Percentiles rank a stretch among this genome's conserved stretches.
Evolutionary conservation across 2,113 vertebrate species (phyloP).

Genomic region (Neodontobutis hainanensis): DNA sequence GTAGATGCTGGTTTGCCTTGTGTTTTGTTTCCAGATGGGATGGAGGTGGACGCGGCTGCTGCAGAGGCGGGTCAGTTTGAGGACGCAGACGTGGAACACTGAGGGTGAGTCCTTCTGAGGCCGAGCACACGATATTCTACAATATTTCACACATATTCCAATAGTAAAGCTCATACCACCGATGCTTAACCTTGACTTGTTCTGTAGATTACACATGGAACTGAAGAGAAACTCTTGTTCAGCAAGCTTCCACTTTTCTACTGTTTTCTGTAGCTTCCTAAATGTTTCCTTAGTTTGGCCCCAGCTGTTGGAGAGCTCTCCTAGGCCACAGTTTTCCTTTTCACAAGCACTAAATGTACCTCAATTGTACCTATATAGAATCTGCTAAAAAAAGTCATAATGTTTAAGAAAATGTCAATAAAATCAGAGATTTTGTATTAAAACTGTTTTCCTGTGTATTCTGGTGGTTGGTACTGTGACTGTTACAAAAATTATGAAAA

Average conservation of each 20-base stretch:
- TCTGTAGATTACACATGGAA: too few relatives aligned
- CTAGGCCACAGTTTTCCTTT: not conserved
- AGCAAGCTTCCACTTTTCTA: not conserved
- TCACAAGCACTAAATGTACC: slow-evolving; percentile 29
- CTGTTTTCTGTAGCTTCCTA: not conserved
- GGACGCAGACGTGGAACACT: slow-evolving; percentile 95
- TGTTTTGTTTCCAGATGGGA: slow-evolving; percentile 81
- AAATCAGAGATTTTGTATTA: slow-evolving; percentile 76
- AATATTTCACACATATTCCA: not conserved
- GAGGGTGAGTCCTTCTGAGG: slow-evolving; percentile 60
- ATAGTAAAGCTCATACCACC: slow-evolving; percentile 37
- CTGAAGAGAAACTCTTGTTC: not conserved
- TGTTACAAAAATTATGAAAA: too few relatives aligned
- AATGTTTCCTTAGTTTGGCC: not conserved
- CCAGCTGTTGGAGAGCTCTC: not conserved
- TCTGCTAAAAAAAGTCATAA: slow-evolving; percentile 15
- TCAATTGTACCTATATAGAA: slow-evolving; percentile 41
- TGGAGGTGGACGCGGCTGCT: slow-evolving; percentile 90
- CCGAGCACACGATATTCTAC: not conserved
- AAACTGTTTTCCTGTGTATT: not conserved
- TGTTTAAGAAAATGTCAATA: slow-evolving; percentile 63
- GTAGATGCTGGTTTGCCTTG: not conserved
- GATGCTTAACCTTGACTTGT: not conserved
- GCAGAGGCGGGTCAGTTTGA: slow-evolving; percentile 93
- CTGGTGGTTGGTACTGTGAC: not conserved